Percentiles rank a stretch among this genome's conserved stretches.
Conservation (phyloP, 2,888 invertebrate genomes). For the Mesopsocus fuscifrons region DNA sequence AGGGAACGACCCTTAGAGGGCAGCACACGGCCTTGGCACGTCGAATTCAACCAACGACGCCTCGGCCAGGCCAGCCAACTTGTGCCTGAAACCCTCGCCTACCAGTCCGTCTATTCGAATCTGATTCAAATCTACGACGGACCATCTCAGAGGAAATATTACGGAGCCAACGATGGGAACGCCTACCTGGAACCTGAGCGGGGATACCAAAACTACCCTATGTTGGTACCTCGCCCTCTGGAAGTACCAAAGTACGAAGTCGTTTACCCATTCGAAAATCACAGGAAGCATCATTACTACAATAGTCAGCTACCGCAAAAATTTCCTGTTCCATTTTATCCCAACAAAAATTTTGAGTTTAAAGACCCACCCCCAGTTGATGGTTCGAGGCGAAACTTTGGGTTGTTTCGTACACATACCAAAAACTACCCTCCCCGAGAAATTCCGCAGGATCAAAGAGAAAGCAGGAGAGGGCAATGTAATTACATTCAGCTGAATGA, state of each 20-base stretch:
- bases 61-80: background rate
- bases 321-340: background rate
- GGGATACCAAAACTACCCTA: background rate
- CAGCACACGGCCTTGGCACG: background rate
- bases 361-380: background rate
- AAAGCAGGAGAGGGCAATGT: background rate
- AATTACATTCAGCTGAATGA: background rate
- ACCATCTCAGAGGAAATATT: background rate
- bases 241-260: background rate
- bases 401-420: background rate
- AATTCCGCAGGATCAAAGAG: background rate
- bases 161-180: background rate
- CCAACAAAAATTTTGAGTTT: background rate
- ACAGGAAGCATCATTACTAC: background rate
- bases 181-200: background rate
- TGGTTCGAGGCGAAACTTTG: background rate
- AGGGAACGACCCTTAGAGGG: background rate
- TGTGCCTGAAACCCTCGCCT: background rate
- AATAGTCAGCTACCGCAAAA: background rate
- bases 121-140: background rate
- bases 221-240: background rate
- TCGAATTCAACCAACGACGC: background rate
- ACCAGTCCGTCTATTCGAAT: background rate
- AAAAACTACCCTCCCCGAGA: background rate
- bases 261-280: background rate